Evolutionary conservation across 2,888 invertebrate genomes (phyloP), one percentile per base, ranked within the genome.

Genomic region (Hoplodrina blanda): DNA sequence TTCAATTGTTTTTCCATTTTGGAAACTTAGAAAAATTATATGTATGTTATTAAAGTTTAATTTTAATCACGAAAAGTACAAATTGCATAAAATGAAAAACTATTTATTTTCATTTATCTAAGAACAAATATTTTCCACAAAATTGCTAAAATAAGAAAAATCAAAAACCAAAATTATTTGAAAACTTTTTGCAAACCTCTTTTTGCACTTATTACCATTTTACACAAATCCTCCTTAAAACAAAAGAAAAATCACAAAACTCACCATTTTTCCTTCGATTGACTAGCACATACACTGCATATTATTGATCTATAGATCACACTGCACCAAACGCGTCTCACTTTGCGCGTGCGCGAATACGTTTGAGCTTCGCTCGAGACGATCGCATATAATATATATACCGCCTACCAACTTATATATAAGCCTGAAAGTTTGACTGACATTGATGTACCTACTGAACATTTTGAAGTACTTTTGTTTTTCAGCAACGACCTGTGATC

Each of bases 351-450:
- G 88, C 88, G 81, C 82, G 71, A 67, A 68, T 83, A 78, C 88
- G 87, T 83, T 87, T 90, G 89, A 90, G 86, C 88, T 82, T 78
- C 67, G 84, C 79, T 69, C 69, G 80, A 74, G 80, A 69, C 72
- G 53, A 50, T 72, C 84, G 74, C 83, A 82, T 84, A 82, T 82
- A 85, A 90, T 92, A 91, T 91, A 91, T 91, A 91, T 91, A 92
- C 87, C 83, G 76, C 87, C 86, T 84, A 70, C 80, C 78, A 76
- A 77, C 74, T 73, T 80, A 66, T 78, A 75, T 68, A 68, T 41
- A 63, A 78, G 75, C 81, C 85, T 84, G 80, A 84, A 84, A 84
- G 68, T 83, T 77, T 53, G 44, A 49, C 62, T 84, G 83, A 61
- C 81, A 84, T 85, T 80, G 76, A 73, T 78, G 25, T 20, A 54